Evolutionary conservation across 2,113 vertebrate genomes (phyloP), one percentile per base, ranked within the genome.

Genomic region (Poeciliopsis occidentalis): DNA sequence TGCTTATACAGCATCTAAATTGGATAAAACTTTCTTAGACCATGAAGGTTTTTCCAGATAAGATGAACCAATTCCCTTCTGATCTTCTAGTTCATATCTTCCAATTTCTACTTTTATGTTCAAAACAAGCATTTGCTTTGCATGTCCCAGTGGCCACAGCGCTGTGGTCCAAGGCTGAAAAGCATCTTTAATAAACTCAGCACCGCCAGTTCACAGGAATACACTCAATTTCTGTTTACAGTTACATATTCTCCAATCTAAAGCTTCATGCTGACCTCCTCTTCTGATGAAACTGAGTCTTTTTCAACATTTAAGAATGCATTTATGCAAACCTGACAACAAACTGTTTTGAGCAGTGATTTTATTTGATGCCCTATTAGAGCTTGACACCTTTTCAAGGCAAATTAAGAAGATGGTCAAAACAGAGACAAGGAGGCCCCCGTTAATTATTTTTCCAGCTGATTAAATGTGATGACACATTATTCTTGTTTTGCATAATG

Each of bases 341-440:
- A n/a, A 57, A n/a, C 51, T 57, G 51, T 24, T 8, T 24, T 11
- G 83, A 79, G 88, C 69, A 75, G 75, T 83, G 72, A 54, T 92
- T 47, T 47, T 47, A 47, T 47, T 47, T 19, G 44, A 47, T 47
- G 44, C 44, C 44, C 17, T 2, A 47, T 47, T 19, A 17, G 13
- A 19, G 17, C 44, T 47, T 19, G 4, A 47, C 15, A 47, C 44
- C 13, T 19, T 17, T 47, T 47, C 15, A 17, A 47, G 15, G 6
- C 44, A 47, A 41, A 41, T 41, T 41, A 17, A 47, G 44, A 47
- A 5, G 44, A 17, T 4, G 17, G 44, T 19, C 44, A 6, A 19
- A 17, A 47, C 13, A 47, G 8, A 54, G 22, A 72, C 11, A 32
- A 27, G n/a, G 12, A 34, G 57, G 41, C 24, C 78, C 78, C 47